Evolutionary conservation across 2,797 vertebrate species (phyloP).

Genomic region (Scomberomorus guttatus): DNA sequence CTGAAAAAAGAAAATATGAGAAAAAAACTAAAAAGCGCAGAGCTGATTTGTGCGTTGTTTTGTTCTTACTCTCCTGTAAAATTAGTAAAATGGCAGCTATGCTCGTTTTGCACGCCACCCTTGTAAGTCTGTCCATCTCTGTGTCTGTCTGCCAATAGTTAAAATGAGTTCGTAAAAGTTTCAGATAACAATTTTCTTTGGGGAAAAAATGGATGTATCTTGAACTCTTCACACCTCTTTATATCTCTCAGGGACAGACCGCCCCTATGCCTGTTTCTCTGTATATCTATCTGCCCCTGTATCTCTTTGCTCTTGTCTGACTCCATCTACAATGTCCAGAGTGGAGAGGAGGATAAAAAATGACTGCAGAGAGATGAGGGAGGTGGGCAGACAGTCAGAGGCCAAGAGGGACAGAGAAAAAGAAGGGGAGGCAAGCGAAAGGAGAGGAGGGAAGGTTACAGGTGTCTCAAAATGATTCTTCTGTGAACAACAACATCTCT

Average conservation of each 20-base stretch:
- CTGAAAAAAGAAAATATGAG: too few relatives aligned
- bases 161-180: slow-evolving; percentile 15
- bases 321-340: slow-evolving; percentile 18
- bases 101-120: background rate
- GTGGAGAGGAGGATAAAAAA: slow-evolving; percentile 30
- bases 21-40: too few relatives aligned
- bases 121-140: background rate
- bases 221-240: slow-evolving; percentile 28
- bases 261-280: slow-evolving; percentile 8
- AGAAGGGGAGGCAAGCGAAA: slow-evolving; percentile 46
- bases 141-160: background rate
- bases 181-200: slow-evolving; percentile 12
- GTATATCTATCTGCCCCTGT: background rate
- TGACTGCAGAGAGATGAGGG: slow-evolving; percentile 30
- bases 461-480: slow-evolving; percentile 41
- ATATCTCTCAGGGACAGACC: slow-evolving; percentile 14
- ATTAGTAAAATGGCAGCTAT: background rate
- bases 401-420: slow-evolving; percentile 36
- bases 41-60: too few relatives aligned
- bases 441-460: slow-evolving; percentile 60
- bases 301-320: slow-evolving; percentile 23
- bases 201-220: slow-evolving; percentile 17
- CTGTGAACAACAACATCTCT: slow-evolving; percentile 45
- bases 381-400: slow-evolving; percentile 48
- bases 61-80: background rate